phyloP scores from a whole-genome alignment of 2,888 invertebrate species.

The Hartigia nigra region DNA sequence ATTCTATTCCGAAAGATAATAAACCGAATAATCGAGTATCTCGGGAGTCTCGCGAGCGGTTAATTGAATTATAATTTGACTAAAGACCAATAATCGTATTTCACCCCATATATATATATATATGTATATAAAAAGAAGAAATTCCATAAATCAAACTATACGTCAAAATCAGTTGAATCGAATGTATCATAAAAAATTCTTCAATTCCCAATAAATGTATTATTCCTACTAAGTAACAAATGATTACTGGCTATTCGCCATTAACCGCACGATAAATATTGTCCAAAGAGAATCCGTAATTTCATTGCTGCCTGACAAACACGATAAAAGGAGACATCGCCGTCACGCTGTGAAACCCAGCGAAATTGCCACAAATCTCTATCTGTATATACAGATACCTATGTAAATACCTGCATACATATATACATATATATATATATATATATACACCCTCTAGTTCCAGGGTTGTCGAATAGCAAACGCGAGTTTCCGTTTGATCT shows the following conservation, averaged over 20 bases:
- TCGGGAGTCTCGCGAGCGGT: too few relatives aligned
- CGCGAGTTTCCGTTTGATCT: background rate
- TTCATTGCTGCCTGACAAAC: background rate
- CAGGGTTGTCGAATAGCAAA: background rate
- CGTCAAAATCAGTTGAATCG: background rate
- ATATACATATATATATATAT: too few relatives aligned
- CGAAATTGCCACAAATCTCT: background rate
- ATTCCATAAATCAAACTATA: too few relatives aligned
- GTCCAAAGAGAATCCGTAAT: background rate
- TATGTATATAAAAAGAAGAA: background rate
- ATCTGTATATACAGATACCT: background rate
- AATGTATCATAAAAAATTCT: background rate
- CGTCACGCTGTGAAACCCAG: background rate
- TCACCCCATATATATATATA: too few relatives aligned
- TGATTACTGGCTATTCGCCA: background rate
- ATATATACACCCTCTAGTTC: too few relatives aligned
- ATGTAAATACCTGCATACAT: too few relatives aligned
- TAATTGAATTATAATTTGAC: too few relatives aligned
- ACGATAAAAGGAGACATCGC: background rate
- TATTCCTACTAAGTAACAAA: background rate
- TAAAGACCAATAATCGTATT: too few relatives aligned
- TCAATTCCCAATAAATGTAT: background rate
- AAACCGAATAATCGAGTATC: too few relatives aligned
- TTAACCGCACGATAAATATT: background rate
- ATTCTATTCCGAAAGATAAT: too few relatives aligned